A percentile compares a stretch with the other conserved stretches of the same genome.
These are phyloP conservation scores for Hydropotes inermis DNA, from an alignment of 2,113 vertebrate species.

Conservation along the genomic window DNA sequence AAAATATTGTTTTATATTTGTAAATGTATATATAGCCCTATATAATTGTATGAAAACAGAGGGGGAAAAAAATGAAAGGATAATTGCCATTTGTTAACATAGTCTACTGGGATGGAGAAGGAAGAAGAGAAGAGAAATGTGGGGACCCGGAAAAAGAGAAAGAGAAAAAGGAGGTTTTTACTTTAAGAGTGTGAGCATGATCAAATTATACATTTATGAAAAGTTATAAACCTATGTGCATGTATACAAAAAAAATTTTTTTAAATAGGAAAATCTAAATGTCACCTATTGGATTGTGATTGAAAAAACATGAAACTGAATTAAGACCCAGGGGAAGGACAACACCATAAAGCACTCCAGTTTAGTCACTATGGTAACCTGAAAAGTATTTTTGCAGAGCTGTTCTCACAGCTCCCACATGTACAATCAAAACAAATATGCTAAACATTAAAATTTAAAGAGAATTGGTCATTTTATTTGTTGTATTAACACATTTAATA, in stretches of 20 bases:
- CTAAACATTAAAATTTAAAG: constrained; percentile 72
- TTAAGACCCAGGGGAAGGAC: constrained; percentile 57
- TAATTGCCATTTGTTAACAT: neutral
- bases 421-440: constrained; percentile 75
- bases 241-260: neutral
- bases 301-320: constrained; percentile 61
- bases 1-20: neutral
- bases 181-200: constrained; percentile 24
- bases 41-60: neutral
- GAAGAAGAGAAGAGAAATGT: neutral
- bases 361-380: constrained; percentile 72
- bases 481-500: constrained; percentile 69
- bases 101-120: neutral
- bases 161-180: neutral
- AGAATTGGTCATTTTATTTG: constrained; percentile 66
- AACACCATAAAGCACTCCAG: constrained; percentile 23
- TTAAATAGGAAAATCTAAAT: constrained; percentile 38
- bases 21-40: neutral
- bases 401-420: constrained; percentile 66
- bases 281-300: constrained; percentile 33
- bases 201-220: neutral
- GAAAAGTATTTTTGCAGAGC: constrained; percentile 67
- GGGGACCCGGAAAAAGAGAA: neutral
- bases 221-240: constrained; percentile 15
- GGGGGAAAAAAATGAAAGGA: neutral